Evolutionary conservation across 2,113 vertebrate genomes (phyloP).

Genomic region (Ariopsis seemanni): DNA sequence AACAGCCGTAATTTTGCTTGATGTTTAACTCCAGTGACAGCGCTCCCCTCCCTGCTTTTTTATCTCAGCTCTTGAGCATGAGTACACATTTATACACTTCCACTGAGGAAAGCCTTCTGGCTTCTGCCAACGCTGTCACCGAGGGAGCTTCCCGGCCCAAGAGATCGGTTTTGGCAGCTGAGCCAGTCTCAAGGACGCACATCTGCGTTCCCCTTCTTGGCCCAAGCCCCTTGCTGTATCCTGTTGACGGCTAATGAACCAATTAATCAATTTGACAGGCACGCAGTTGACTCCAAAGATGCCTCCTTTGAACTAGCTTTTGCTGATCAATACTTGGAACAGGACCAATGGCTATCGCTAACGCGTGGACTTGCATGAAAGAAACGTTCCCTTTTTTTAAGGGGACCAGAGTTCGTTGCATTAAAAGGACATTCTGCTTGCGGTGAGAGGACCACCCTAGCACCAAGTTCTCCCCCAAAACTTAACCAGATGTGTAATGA

Average conservation of each 20-base stretch:
- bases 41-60: constrained; percentile 45
- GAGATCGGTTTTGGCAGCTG: constrained; percentile 49
- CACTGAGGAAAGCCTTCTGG: constrained; percentile 55
- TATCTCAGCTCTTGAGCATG: constrained; percentile 43
- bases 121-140: constrained; percentile 47
- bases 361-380: not conserved
- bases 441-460: constrained; percentile 70
- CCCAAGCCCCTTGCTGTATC: constrained; percentile 33
- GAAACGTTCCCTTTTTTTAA: not conserved
- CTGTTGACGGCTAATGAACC: constrained; percentile 52
- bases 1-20: constrained; percentile 32
- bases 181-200: constrained; percentile 51
- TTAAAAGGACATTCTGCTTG: constrained; percentile 69
- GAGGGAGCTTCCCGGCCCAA: constrained; percentile 49
- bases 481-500: constrained; percentile 78
- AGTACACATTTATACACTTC: constrained; percentile 52
- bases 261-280: constrained; percentile 52
- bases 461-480: constrained; percentile 67
- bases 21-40: constrained; percentile 39
- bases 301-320: constrained; percentile 18
- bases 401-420: constrained; percentile 41
- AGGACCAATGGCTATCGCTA: constrained; percentile 20
- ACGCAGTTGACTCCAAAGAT: constrained; percentile 28
- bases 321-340: constrained; percentile 25
- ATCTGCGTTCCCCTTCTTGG: constrained; percentile 52